phyloP scores from a whole-genome alignment of 2,113 vertebrate species.

The Nicator chloris region DNA sequence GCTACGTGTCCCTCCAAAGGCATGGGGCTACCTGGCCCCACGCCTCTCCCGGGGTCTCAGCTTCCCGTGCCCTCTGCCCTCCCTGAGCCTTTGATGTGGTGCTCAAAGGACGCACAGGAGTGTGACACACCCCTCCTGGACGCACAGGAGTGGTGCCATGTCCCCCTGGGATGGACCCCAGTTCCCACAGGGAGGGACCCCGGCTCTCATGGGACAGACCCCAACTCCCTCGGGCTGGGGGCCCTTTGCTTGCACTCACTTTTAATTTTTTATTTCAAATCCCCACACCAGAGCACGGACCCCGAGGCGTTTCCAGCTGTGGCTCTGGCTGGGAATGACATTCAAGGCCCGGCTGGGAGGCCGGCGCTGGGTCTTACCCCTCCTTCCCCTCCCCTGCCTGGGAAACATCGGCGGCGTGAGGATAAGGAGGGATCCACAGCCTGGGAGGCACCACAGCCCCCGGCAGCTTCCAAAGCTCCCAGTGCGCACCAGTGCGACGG shows the following conservation, averaged over 20 bases:
- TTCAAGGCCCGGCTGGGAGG: not conserved
- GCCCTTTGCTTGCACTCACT: not conserved
- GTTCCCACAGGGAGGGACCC: accelerated
- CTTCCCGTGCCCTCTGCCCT: not conserved
- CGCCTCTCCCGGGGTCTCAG: not conserved
- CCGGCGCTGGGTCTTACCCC: accelerated
- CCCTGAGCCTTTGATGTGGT: not conserved
- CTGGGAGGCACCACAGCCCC: not conserved
- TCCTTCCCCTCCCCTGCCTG: not conserved
- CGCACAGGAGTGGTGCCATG: accelerated
- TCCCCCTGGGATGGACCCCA: accelerated
- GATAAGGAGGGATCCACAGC: not conserved
- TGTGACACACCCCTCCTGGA: accelerated
- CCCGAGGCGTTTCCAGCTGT: not conserved
- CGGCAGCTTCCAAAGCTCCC: not conserved
- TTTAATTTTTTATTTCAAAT: not conserved
- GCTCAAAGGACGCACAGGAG: accelerated
- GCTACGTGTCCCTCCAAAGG: accelerated
- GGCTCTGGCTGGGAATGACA: not conserved
- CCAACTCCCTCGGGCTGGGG: not conserved
- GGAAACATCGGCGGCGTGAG: not conserved
- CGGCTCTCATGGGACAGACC: accelerated
- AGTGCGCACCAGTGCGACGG: not conserved
- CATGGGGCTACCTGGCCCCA: not conserved
- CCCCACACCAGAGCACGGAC: not conserved